Conservation (phyloP, 2,888 invertebrate species). For the Scaptomyza flava region DNA sequence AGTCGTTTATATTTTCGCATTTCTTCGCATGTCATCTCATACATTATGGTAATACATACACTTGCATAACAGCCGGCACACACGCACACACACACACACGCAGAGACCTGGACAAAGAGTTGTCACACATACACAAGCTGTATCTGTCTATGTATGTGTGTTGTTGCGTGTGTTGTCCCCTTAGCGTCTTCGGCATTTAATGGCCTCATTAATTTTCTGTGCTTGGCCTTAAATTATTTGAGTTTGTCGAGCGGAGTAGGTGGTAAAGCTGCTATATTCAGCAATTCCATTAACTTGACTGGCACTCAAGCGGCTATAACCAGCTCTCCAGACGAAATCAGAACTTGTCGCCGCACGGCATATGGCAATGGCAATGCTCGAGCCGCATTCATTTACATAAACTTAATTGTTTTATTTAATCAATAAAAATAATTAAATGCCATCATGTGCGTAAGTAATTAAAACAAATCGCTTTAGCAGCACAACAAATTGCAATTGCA, state of each 20-base stretch:
- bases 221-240: conserved; percentile 78
- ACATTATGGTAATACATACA: conserved; percentile 49
- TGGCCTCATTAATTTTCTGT: conserved; percentile 81
- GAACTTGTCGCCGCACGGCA: conserved; percentile 24
- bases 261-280: conserved; percentile 43
- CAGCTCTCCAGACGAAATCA: too few species aligned
- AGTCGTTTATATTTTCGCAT: conserved; percentile 7
- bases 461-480: conserved; percentile 79
- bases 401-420: conserved; percentile 81
- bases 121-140: conserved; percentile 47
- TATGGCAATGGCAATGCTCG: conserved; percentile 45
- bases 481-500: conserved; percentile 75
- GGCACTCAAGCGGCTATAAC: conserved; percentile 27
- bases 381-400: conserved; percentile 74
- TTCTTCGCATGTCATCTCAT: conserved; percentile 41
- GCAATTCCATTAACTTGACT: conserved; percentile 77
- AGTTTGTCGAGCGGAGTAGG: conserved; percentile 41
- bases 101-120: conserved; percentile 69
- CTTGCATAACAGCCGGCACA: conserved; percentile 42
- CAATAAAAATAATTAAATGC: conserved; percentile 81
- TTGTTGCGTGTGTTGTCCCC: conserved; percentile 60
- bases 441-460: conserved; percentile 80
- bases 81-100: conserved; percentile 50
- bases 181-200: conserved; percentile 78
- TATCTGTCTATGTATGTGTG: conserved; percentile 7